Evolutionary conservation across 2,113 vertebrate genomes (phyloP), one percentile per base, ranked within the genome.

Genomic region (Barbus barbus): DNA sequence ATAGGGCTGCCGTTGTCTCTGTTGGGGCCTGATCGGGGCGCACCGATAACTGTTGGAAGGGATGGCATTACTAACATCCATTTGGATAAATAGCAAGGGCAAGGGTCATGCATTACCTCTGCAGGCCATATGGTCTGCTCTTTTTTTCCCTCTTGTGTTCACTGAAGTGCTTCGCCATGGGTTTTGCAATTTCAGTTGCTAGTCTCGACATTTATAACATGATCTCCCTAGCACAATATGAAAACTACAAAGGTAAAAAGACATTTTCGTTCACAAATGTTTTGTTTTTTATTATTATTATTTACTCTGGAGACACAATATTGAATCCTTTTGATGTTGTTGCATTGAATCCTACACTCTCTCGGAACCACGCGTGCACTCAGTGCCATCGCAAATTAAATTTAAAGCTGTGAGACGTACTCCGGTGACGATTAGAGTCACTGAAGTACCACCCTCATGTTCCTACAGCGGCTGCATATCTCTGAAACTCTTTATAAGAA

Each of bases 321-420:
- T 81, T 85, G 71, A 86, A 89, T 86, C 85, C 85, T 91, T 90
- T 91, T 91, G 85, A 92, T 91, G 83, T 91, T 89, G 84, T 89
- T 83, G 78, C 83, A 91, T 90, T 92, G 90, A 93, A 91, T 91
- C 83, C 84, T 31, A 84, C 82, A 88, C 85, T 61, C 86, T 33
- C 56, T 9, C 2, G 4, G 18, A 67, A 18, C 41, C 26, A 63
- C 61, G 67, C 65, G 81, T 83, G 60, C 44, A 86, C 67, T 69
- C 74, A 81, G 83, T 81, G 79, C 84, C 85, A 86, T 78, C 67
- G 78, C 81, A 56, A 89, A 90, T 89, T 83, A 81, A 89, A 86
- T 83, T 61, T 63, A 79, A 71, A 85, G 78, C 53, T 91, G 86
- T 88, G 85, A 85, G 82, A 80, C 82, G 91, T 85, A 84, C 78